phyloP scores from a whole-genome alignment of 2,113 vertebrate genomes.

The Toxotes jaculatrix region DNA sequence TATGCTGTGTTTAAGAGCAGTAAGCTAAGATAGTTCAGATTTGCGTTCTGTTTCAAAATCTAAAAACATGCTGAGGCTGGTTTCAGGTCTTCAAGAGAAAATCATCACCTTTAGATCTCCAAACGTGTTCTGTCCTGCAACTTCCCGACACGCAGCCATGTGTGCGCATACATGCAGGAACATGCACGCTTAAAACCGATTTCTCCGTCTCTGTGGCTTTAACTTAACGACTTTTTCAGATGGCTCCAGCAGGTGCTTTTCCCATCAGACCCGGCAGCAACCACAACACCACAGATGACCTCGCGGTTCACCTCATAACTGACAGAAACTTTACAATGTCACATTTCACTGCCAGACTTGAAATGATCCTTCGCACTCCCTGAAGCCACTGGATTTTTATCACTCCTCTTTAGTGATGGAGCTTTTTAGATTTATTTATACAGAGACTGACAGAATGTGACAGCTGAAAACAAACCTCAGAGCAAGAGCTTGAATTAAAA shows the following conservation, averaged over 20 bases:
- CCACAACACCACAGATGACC: constrained; percentile 30
- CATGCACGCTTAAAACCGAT: constrained; percentile 41
- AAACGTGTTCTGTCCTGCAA: constrained; percentile 65
- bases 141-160: constrained; percentile 28
- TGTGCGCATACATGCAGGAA: constrained; percentile 41
- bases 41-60: background rate
- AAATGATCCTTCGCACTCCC: constrained; percentile 15
- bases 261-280: constrained; percentile 58
- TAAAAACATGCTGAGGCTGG: constrained; percentile 57
- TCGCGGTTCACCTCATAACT: constrained; percentile 37
- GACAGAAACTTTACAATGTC: constrained; percentile 55
- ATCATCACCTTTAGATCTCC: constrained; percentile 41
- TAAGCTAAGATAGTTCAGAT: background rate
- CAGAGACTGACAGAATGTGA: background rate
- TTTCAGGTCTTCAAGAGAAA: constrained; percentile 47
- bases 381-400: constrained; percentile 4
- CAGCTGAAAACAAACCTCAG: constrained; percentile 23
- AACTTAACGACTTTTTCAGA: constrained; percentile 70
- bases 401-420: background rate
- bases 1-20: constrained; percentile 23
- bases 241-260: constrained; percentile 70
- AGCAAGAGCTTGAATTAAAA: constrained; percentile 6
- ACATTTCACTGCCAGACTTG: constrained; percentile 32
- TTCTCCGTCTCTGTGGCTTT: constrained; percentile 31
- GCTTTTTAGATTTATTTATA: constrained; percentile 8